Percentiles rank a stretch among this genome's conserved stretches.
Evolutionary conservation across 2,888 invertebrate genomes (phyloP).

Genomic region (Tuta absoluta): DNA sequence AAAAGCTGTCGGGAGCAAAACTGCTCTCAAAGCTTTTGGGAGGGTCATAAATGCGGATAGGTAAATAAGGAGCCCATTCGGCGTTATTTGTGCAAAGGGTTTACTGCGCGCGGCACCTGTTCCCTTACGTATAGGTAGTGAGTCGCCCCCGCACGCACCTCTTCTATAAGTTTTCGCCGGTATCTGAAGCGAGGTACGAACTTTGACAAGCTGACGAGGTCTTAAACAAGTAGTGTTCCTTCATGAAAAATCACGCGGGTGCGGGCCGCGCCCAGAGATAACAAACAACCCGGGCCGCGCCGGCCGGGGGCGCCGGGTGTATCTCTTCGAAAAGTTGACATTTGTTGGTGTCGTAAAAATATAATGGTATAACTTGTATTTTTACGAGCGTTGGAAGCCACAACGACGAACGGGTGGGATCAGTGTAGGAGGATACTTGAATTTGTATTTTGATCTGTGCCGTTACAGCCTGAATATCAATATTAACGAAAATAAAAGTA

Average conservation of each 20-base stretch:
- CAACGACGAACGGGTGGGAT: constrained; percentile 55
- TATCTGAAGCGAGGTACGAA: constrained; percentile 32
- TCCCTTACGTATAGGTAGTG: constrained; percentile 26
- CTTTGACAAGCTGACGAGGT: constrained; percentile 38
- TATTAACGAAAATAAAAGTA: not conserved
- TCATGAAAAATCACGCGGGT: constrained; percentile 48
- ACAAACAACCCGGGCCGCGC: constrained; percentile 47
- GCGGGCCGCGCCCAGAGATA: constrained; percentile 45
- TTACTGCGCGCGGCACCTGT: constrained; percentile 29
- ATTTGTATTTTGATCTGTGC: constrained; percentile 33
- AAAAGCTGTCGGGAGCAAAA: constrained; percentile 8
- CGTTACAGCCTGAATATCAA: constrained; percentile 11
- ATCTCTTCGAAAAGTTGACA: constrained; percentile 71
- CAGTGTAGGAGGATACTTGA: constrained; percentile 44
- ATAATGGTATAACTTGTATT: constrained; percentile 75
- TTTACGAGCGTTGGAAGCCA: constrained; percentile 66
- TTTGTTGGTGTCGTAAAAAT: constrained; percentile 76
- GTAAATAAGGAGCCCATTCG: constrained; percentile 28
- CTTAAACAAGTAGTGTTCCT: constrained; percentile 42
- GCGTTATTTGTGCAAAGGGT: constrained; percentile 31
- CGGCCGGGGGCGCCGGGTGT: constrained; percentile 43
- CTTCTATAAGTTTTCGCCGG: constrained; percentile 34
- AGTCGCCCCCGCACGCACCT: constrained; percentile 19
- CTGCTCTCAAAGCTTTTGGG: constrained; percentile 2
- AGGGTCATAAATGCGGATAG: constrained; percentile 29